A percentile compares a stretch with the other conserved stretches of the same genome.
phyloP scores from a whole-genome alignment of 2,888 invertebrate genomes.

The Andrena marginata region DNA sequence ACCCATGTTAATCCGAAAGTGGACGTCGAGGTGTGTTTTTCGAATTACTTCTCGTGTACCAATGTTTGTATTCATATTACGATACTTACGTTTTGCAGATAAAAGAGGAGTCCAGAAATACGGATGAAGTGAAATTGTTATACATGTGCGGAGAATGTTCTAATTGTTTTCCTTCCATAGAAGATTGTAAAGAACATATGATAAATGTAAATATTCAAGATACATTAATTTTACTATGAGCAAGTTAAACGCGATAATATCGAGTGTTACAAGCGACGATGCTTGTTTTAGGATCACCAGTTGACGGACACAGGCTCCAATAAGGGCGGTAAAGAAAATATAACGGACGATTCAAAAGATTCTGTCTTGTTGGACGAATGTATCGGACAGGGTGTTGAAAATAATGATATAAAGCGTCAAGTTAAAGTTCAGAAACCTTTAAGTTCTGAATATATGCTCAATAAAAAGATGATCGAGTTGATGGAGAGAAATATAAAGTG shows the following conservation, averaged over 20 bases:
- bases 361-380: constrained; percentile 49
- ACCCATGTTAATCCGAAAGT: constrained; percentile 75
- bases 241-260: constrained; percentile 13
- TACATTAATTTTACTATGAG: constrained; percentile 26
- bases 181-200: constrained; percentile 86
- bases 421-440: constrained; percentile 68
- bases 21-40: constrained; percentile 63
- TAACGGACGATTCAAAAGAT: constrained; percentile 56
- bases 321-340: constrained; percentile 63
- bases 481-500: constrained; percentile 77
- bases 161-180: constrained; percentile 85
- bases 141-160: constrained; percentile 86
- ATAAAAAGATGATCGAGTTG: constrained; percentile 74
- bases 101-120: constrained; percentile 65
- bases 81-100: constrained; percentile 40
- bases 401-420: constrained; percentile 59
- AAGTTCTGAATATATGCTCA: constrained; percentile 70
- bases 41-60: neutral
- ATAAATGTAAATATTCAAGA: constrained; percentile 82
- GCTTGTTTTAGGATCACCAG: constrained; percentile 73
- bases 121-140: constrained; percentile 79
- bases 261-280: constrained; percentile 20
- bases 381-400: constrained; percentile 49
- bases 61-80: constrained; percentile 13
- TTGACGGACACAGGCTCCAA: constrained; percentile 74